Base-by-base conservation (phyloP, 2,888 invertebrate genomes). In the Pollenia griseotomentosa region DNA sequence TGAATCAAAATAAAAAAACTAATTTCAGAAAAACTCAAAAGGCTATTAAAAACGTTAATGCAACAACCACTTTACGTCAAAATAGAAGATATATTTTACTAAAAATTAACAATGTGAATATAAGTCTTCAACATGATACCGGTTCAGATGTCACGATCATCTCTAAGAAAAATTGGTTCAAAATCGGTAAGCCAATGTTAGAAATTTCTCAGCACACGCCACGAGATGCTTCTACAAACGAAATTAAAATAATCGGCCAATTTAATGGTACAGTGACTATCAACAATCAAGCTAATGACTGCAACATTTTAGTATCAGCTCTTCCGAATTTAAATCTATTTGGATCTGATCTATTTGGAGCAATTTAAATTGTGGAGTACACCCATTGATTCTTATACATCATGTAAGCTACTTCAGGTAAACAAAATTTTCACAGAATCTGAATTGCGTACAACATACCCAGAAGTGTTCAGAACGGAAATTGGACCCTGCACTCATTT, bases 81-180 rank as follows among this genome's bases (percentile, higher is more conserved):
- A 82, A 82, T 59, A 46, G 74, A 68, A 14, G 59, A 33, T 83
- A n/a, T 40, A 16, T 83, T 44, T n/a, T 5, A n/a, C 2, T 83
- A 0, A 19, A 12, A 19, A 65, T 83, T 12, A 83, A 83, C 51
- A 73, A 51, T 23, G 53, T 75, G 16, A 55, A 63, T 9, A 11
- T 79, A 11, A 33, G 14, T 8, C 55, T 88, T 9, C 84, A 83
- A 63, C 75, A 83, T 66, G 85, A 88, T 46, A 81, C 77, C 1
- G 86, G 83, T 6, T 88, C 83, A 5, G 88, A 88, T 51, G 80
- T 88, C n/a, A 88, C 83, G n/a, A 83, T 81, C 61, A 83, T 86
- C 5, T 82, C 83, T n/a, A 53, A 78, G 4, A 42, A 42, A 46
- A 85, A 73, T n/a, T 88, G 79, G 85, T 2, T 40, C 3, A 83